Base-by-base conservation (phyloP, 2,113 vertebrate genomes). In the Grus americana region DNA sequence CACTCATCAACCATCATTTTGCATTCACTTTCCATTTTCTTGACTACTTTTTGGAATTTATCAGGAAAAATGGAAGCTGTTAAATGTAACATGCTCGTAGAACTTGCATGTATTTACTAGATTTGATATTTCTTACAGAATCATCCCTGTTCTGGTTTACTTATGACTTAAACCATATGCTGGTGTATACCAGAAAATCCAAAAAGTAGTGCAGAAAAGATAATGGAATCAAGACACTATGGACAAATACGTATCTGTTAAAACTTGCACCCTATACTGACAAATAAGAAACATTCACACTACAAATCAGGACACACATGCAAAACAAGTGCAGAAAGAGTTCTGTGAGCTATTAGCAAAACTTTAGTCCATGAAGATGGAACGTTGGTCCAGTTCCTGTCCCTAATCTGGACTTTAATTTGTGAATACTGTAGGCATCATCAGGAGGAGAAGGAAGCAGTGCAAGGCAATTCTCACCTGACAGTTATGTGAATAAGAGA, bases 121-220 rank as follows among this genome's bases (percentile, higher is more conserved):
- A 74, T 79, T 74, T 50, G 16, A 2, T 78, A 26, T 30, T 92
- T 61, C 47, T 49, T 24, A 15, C 24, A 34, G 40, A 70, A 29
- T 66, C 5, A 18, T 88, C 30, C 36, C 58, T 80, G 6, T 88
- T 59, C 71, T 84, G 38, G 11, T 68, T 79, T 84, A 68, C 16
- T 38, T 29, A 9, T 36, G 27, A 57, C 29, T 93, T 84, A 59
- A 89, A 57, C 13, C 23, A 1, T 73, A 30, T 32, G 20, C 58
- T 81, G 61, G 17, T 80, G 16, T 47, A 38, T 47, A 44, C 74
- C 79, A 87, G 79, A 84, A 92, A 62, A 87, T 96, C 96, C 87
- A 89, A 93, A 95, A 96, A 93, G 93, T 96, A 73, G 79, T 82
- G 42, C 82, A 86, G 40, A 34, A 57, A 81, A 92, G 92, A 88